Evolutionary conservation across 2,113 vertebrate genomes (phyloP).

Genomic region (human (Homo sapiens)): DNA sequence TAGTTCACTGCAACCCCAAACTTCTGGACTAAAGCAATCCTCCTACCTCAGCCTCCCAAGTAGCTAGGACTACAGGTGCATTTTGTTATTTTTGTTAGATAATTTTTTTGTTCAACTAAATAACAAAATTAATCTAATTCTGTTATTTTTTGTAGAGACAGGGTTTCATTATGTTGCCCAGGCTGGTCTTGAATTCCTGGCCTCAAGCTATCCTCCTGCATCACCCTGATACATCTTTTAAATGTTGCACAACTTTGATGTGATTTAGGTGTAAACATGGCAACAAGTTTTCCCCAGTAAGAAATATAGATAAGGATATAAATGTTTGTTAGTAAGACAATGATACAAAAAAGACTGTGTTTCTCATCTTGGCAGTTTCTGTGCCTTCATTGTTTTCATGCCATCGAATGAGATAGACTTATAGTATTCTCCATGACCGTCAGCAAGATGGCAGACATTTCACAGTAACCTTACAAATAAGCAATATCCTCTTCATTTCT

Average conservation of each 20-base stretch:
- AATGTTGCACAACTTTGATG: not conserved
- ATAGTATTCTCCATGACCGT: not conserved
- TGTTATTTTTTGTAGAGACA: too few relatives aligned
- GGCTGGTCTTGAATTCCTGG: too few relatives aligned
- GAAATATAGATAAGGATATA: not conserved
- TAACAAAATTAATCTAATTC: too few relatives aligned
- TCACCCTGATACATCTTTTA: too few relatives aligned
- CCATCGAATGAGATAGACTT: not conserved
- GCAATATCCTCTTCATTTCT: not conserved
- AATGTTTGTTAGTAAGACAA: not conserved
- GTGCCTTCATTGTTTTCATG: not conserved
- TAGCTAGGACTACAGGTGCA: too few relatives aligned
- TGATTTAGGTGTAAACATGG: not conserved
- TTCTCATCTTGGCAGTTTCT: not conserved
- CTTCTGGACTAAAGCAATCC: too few relatives aligned
- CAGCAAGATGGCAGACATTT: constrained; percentile 64
- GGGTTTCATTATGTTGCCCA: too few relatives aligned
- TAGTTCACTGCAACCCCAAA: too few relatives aligned
- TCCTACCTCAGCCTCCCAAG: too few relatives aligned
- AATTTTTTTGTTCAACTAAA: too few relatives aligned
- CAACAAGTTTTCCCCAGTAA: not conserved
- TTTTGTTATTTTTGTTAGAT: too few relatives aligned
- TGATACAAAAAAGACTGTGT: not conserved
- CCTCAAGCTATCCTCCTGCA: too few relatives aligned
- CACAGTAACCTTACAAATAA: not conserved